Evolutionary conservation across 2,888 invertebrate species (phyloP), one percentile per base, ranked within the genome.

Genomic region (Adelognathus sp.): DNA sequence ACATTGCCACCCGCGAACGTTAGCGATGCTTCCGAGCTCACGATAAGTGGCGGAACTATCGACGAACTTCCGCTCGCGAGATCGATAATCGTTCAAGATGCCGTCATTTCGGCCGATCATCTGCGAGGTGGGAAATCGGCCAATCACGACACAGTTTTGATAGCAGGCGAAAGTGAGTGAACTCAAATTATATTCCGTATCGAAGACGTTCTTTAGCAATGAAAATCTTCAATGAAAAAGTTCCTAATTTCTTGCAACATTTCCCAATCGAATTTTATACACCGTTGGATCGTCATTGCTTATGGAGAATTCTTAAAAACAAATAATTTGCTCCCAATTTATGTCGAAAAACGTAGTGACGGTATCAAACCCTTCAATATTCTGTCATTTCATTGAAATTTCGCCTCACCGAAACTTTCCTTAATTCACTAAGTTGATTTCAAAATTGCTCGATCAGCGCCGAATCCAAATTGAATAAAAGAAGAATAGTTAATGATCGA

Each of bases 101-200:
- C 93, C 16, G 92, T 94, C 39, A 88, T 93, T 56, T 92, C 94
- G 0, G 93, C 95, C 0, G 95, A 95, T 86, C 94, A 94, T 27
- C 92, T 95, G 27, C 92, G 95, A 14, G 93, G 94, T 58, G 95
- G 95, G 2, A 95, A 92, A 88, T 92, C 92, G 54, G 90, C 80
- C 3, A 77, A 69, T 56, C 86, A 88, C 2, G 90, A 93, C 29
- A 93, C 93, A 56, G 90, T 94, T 63, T 85, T 94, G 33, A 92
- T 94, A n/a, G 93, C 94, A 3, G 94, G 93, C 56, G 92, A 92
- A 81, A 93, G 94, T 94, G 89, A 90, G 89, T 86, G 6, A 21
- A 3, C 31, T 6, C 9, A 2, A 21, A 44, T 24, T 31, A 79
- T 73, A 76, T 9, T 82, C 14, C 7, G 11, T 11, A 46, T 3